Conservation (phyloP, 1,140 invertebrate genomes). For the Meloidogyne floridensis region DNA sequence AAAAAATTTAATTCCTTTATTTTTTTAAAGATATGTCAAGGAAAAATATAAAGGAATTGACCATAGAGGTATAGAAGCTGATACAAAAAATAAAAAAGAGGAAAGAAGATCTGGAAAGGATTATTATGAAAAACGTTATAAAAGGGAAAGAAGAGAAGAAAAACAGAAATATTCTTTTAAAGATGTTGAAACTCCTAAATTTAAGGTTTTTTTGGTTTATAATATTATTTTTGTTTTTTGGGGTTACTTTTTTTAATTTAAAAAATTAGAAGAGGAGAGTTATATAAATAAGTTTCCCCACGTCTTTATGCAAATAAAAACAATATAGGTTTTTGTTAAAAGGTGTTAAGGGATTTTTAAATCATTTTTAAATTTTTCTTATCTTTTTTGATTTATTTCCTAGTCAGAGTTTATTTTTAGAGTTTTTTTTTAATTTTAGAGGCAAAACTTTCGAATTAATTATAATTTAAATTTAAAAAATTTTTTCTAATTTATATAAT, state of each 20-base stretch:
- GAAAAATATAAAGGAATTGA: conserved; percentile 69
- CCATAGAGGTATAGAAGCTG: conserved; percentile 47
- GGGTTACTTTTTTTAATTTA: too few species aligned
- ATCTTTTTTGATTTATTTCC: background rate
- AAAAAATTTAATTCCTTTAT: background rate
- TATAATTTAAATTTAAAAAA: too few species aligned
- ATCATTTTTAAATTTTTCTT: background rate
- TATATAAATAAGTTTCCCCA: too few species aligned
- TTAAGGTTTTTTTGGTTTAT: background rate
- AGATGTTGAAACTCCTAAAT: conserved; percentile 73
- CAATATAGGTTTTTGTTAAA: too few species aligned
- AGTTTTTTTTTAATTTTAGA: too few species aligned
- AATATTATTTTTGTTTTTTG: too few species aligned
- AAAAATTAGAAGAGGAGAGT: too few species aligned
- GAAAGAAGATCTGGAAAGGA: conserved; percentile 56
- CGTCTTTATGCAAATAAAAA: too few species aligned
- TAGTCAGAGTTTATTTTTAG: too few species aligned
- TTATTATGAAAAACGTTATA: conserved; percentile 60
- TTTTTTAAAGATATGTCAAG: conserved; percentile 73
- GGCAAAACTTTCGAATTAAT: too few species aligned
- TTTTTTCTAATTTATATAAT: background rate
- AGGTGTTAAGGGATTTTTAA: too few species aligned
- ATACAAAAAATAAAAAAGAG: conserved; percentile 37
- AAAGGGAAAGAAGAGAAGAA: conserved; percentile 56
- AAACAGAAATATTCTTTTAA: conserved; percentile 68